Base-by-base conservation (phyloP, 2,888 invertebrate species). In the Microplitis deprimator region DNA sequence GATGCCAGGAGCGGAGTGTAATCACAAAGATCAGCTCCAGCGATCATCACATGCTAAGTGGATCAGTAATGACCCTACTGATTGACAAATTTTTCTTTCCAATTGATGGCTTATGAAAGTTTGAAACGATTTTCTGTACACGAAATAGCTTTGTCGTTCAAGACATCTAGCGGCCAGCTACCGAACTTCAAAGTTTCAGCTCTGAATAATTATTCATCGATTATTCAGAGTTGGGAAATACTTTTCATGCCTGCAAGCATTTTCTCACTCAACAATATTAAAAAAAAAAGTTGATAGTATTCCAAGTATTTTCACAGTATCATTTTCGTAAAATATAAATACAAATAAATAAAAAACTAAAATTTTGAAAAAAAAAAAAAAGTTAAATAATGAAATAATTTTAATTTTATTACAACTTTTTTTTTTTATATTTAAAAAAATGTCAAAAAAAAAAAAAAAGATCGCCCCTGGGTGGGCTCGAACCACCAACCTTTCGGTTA, bases 401-500 rank as follows among this genome's bases (percentile, higher is more conserved):
- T 4, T 29, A 4, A 29, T 29, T 29, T 29, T 29, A 4, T 4
- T 29, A 29, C 4, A 29, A 29, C 20, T n/a, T n/a, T 29, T 29
- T 29, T 29, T 29, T 29, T 8, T 13, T 50, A 1, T 13, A 13
- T 13, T 50, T 13, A 50, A 50, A 10, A 50, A 13, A 50, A 50
- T 50, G 6, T 50, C 13, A 10, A 10, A 41, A 41, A 50, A 50
- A 13, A 50, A 50, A 41, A 39, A 17, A 39, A 50, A 50, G 2
- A 50, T 50, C 95, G 96, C 95, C 95, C 95, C 96, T 95, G 95
- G 96, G 96, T 96, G 96, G 96, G 94, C 95, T 96, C 94, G 96
- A 96, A 96, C 96, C 96, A 96, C 96, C 96, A 96, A 96, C 96
- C 96, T 96, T 96, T 96, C 96, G 96, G 96, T 96, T 96, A 96